A percentile compares a stretch with the other conserved stretches of the same genome.
These are phyloP conservation scores for Syrphus vitripennis DNA, from an alignment of 2,888 invertebrate genomes.

Conservation along the genomic window DNA sequence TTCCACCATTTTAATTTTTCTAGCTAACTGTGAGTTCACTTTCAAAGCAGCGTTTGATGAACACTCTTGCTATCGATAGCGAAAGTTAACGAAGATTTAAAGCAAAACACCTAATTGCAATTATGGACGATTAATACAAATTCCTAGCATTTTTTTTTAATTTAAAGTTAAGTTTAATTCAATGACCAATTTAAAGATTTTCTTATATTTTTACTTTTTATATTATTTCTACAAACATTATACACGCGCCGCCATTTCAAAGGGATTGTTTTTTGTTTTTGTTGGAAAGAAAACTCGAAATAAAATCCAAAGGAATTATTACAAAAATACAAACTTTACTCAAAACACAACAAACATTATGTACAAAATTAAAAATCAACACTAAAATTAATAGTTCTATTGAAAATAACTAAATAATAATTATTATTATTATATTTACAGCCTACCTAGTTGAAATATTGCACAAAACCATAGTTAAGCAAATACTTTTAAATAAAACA, in stretches of 20 bases:
- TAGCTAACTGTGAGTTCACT: too few species aligned
- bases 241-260: slow-evolving; percentile 21
- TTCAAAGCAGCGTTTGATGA: too few species aligned
- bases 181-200: slow-evolving; percentile 7
- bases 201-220: slow-evolving; percentile 1
- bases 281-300: not conserved
- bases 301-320: not conserved
- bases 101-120: too few species aligned
- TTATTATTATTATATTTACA: not conserved
- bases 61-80: too few species aligned
- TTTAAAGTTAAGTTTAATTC: not conserved
- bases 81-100: too few species aligned
- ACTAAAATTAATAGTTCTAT: not conserved
- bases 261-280: not conserved
- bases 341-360: slow-evolving; percentile 14
- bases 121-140: too few species aligned
- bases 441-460: slow-evolving; percentile 17
- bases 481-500: not conserved
- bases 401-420: not conserved
- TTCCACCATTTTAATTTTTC: too few species aligned
- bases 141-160: not conserved
- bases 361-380: slow-evolving; percentile 29
- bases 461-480: slow-evolving; percentile 1
- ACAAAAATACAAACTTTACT: slow-evolving; percentile 8
- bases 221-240: not conserved